These are phyloP conservation scores for Turnix velox DNA, from an alignment of 2,113 vertebrate species.

Conservation along the genomic window DNA sequence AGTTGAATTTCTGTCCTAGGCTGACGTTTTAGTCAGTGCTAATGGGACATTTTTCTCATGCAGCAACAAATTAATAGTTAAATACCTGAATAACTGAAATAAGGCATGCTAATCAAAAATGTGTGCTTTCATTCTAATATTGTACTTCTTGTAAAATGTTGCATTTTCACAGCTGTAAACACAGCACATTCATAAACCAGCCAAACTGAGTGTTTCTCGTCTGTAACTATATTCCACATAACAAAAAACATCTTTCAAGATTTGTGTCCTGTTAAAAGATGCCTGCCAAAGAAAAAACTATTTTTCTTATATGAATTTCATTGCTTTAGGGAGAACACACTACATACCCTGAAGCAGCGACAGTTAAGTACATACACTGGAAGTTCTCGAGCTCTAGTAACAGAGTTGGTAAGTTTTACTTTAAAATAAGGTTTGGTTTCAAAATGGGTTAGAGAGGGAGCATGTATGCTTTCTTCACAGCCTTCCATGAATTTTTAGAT, in stretches of 20 bases:
- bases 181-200: background rate
- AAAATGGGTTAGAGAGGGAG: background rate
- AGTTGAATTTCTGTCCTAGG: background rate
- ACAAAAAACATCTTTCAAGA: background rate
- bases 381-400: constrained; percentile 85
- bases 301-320: background rate
- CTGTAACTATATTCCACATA: background rate
- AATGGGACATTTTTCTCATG: background rate
- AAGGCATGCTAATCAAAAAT: background rate
- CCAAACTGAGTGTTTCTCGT: background rate
- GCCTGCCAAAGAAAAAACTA: background rate
- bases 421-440: background rate
- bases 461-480: background rate
- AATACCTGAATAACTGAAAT: background rate
- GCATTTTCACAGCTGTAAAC: background rate
- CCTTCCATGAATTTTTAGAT: background rate
- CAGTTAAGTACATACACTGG: constrained; percentile 70
- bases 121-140: background rate
- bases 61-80: background rate
- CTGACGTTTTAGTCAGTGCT: background rate
- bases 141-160: background rate
- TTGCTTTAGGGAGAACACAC: constrained; percentile 90
- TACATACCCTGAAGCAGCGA: constrained; percentile 85
- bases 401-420: constrained; percentile 84
- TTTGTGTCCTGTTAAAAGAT: background rate